Percentiles rank a stretch among this genome's conserved stretches.
Evolutionary conservation across 2,113 vertebrate genomes (phyloP).

Genomic region (Henicopernis longicauda): DNA sequence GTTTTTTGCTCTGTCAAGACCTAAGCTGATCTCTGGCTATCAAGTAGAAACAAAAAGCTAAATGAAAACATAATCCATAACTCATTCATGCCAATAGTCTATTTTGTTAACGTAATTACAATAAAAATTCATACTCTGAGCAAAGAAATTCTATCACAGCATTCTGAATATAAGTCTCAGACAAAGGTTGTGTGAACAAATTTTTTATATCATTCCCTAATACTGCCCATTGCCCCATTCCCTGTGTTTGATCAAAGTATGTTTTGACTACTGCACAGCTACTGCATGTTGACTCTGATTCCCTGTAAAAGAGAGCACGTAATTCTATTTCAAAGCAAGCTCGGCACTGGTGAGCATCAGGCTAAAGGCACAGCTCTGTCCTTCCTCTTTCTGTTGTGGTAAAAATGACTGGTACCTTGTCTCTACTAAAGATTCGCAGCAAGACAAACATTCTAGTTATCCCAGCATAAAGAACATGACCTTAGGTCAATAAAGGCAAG

Average conservation of each 20-base stretch:
- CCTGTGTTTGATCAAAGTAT: not conserved
- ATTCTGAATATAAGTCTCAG: not conserved
- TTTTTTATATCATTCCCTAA: not conserved
- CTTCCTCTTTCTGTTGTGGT: not conserved
- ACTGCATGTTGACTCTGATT: no score
- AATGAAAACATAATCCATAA: not conserved
- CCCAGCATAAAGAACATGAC: not conserved
- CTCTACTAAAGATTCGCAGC: not conserved
- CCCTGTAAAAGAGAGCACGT: not conserved
- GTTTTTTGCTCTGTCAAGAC: not conserved
- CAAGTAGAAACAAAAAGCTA: not conserved
- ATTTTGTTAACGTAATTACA: not conserved
- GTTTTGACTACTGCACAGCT: no score
- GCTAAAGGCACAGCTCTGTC: not conserved
- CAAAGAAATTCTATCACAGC: not conserved
- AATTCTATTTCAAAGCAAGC: not conserved
- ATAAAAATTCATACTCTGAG: not conserved
- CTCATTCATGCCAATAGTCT: fast-evolving
- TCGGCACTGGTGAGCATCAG: fast-evolving
- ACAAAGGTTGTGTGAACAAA: not conserved
- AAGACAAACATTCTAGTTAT: not conserved
- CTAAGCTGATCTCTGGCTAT: not conserved
- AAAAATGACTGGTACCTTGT: not conserved
- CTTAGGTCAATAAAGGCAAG: not conserved
- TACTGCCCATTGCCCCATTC: not conserved